phyloP scores from a whole-genome alignment of 2,888 invertebrate genomes.

The Priocnemis perturbator region DNA sequence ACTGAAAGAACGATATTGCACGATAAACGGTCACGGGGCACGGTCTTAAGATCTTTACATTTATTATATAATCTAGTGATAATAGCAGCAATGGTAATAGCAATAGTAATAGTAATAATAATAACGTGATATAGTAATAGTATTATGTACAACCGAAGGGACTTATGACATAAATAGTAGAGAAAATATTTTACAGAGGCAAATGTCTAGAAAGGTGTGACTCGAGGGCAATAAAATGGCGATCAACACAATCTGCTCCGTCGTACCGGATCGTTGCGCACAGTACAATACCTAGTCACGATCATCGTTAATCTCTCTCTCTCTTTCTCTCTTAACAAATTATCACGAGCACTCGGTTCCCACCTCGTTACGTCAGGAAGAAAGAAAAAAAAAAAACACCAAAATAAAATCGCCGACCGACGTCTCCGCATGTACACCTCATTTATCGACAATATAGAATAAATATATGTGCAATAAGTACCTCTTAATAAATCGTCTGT shows the following conservation, averaged over 20 bases:
- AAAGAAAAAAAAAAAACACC: no score
- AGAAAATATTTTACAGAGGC: conserved; percentile 58
- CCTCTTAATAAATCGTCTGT: conserved; percentile 27
- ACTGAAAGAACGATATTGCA: no score
- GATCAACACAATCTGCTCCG: background rate
- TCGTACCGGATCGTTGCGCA: background rate
- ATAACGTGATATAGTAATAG: conserved; percentile 13
- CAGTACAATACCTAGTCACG: background rate
- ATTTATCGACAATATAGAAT: conserved; percentile 31
- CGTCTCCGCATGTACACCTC: conserved; percentile 11
- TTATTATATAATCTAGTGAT: conserved; percentile 53
- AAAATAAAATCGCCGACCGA: background rate
- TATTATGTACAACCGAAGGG: conserved; percentile 16
- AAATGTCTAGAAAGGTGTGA: conserved; percentile 26
- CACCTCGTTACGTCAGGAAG: no score
- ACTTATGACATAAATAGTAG: conserved; percentile 45
- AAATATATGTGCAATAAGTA: conserved; percentile 45
- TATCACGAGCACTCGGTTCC: no score
- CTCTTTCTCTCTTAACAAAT: background rate
- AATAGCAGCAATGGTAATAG: conserved; percentile 33
- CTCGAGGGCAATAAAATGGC: conserved; percentile 24
- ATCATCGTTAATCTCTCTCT: background rate
- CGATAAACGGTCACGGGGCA: no score
- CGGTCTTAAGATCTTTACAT: conserved; percentile 19
- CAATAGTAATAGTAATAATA: conserved; percentile 21